phyloP scores from a whole-genome alignment of 1,140 invertebrate genomes.

The Mizuhopecten yessoensis region DNA sequence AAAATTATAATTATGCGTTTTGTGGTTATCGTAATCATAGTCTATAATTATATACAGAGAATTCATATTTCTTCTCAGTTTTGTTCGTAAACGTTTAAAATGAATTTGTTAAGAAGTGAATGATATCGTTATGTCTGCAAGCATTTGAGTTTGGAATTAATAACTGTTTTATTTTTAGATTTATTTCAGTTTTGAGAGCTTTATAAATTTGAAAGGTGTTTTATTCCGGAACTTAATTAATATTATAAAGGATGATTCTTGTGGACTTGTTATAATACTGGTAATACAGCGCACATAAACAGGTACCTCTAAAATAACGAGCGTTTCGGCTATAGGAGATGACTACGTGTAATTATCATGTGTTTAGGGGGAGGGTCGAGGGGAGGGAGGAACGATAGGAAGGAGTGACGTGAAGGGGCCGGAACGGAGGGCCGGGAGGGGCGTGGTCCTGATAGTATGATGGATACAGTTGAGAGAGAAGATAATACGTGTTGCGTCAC shows the following conservation, averaged over 20 bases:
- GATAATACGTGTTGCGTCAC: too few relatives aligned
- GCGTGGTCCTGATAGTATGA: too few relatives aligned
- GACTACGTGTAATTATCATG: not conserved
- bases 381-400: not conserved
- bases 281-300: not conserved
- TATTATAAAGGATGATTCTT: not conserved
- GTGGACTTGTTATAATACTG: not conserved
- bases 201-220: not conserved
- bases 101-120: constrained; percentile 21
- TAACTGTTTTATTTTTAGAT: not conserved
- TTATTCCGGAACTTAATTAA: not conserved
- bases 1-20: constrained; percentile 12
- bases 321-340: not conserved
- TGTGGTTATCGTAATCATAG: not conserved
- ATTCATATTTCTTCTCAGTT: not conserved
- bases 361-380: not conserved
- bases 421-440: not conserved
- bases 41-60: not conserved
- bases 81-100: constrained; percentile 11
- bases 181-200: constrained; percentile 27
- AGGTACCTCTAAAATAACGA: not conserved
- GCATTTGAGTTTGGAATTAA: not conserved
- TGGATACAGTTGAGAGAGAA: too few relatives aligned
- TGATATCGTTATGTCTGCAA: not conserved
- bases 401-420: not conserved